phyloP scores from a whole-genome alignment of 1,140 invertebrate species.

The Cydia amplana region DNA sequence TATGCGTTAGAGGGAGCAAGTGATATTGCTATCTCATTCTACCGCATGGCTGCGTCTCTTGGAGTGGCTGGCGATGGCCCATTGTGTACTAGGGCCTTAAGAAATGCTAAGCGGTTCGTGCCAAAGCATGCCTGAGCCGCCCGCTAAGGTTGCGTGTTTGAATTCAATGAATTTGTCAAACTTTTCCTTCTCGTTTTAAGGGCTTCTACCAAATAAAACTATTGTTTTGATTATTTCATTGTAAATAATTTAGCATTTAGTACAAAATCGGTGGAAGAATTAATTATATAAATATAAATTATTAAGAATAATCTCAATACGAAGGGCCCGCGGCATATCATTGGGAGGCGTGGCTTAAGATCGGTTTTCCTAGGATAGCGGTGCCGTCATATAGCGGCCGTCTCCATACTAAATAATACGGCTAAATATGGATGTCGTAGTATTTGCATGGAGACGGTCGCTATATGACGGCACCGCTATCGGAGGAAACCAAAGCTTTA shows the following conservation, averaged over 20 bases:
- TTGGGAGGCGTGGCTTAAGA: conserved; percentile 35
- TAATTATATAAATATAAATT: conserved; percentile 47
- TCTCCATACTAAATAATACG: no score
- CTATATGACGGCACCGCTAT: no score
- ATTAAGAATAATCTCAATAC: conserved; percentile 40
- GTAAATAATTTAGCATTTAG: conserved; percentile 72
- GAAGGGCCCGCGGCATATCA: conserved; percentile 37
- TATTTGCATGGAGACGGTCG: no score
- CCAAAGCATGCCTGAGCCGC: conserved; percentile 62
- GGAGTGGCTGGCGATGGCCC: no score
- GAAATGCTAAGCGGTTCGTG: conserved; percentile 55
- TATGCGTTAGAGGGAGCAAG: no score
- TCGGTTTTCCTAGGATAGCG: no score
- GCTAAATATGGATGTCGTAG: no score
- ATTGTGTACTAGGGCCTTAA: no score
- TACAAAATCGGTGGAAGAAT: conserved; percentile 75
- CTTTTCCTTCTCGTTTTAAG: conserved; percentile 52
- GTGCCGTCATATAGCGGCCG: no score
- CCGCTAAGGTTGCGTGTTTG: conserved; percentile 19
- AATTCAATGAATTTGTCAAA: conserved; percentile 39
- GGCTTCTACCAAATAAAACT: conserved; percentile 73
- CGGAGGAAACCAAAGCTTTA: no score
- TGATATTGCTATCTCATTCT: no score
- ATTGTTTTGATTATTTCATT: conserved; percentile 50
- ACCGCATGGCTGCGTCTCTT: no score